Conservation (phyloP, 1,140 invertebrate species). For the Monomorium pharaonis region DNA sequence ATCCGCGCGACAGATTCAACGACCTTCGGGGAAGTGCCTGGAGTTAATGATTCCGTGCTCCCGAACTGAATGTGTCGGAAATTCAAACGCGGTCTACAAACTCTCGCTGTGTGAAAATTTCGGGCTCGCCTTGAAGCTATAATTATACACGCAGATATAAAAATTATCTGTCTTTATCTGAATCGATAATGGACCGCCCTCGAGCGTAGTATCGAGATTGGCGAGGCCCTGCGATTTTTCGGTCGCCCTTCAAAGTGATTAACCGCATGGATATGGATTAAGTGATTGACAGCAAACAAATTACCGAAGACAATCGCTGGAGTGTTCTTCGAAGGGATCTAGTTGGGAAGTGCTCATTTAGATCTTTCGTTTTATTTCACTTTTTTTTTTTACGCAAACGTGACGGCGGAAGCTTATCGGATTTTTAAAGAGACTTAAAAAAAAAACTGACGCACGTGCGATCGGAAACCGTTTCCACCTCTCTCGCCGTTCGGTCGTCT, state of each 20-base stretch:
- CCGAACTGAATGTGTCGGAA: not conserved
- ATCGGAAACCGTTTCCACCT: not conserved
- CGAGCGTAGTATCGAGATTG: not conserved
- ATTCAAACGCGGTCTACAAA: not conserved
- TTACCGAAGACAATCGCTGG: not conserved
- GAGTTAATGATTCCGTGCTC: not conserved
- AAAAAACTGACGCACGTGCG: not conserved
- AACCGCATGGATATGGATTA: conserved; percentile 25
- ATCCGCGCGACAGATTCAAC: not conserved
- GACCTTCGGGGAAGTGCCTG: not conserved
- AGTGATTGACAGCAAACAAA: no score
- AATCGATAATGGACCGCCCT: not conserved
- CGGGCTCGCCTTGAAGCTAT: not conserved
- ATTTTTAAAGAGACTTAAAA: conserved; percentile 2
- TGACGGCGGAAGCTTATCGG: not conserved
- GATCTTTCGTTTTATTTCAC: no score
- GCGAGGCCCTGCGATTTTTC: not conserved
- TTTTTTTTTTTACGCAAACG: not conserved
- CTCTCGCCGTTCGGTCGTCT: not conserved
- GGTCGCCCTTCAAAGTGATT: not conserved
- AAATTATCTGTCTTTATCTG: not conserved
- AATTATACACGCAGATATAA: not conserved
- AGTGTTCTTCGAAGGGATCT: not conserved
- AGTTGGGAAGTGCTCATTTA: not conserved
- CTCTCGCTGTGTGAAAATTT: not conserved